Conservation (phyloP, 2,888 invertebrate species). For the Polydrusus cervinus region DNA sequence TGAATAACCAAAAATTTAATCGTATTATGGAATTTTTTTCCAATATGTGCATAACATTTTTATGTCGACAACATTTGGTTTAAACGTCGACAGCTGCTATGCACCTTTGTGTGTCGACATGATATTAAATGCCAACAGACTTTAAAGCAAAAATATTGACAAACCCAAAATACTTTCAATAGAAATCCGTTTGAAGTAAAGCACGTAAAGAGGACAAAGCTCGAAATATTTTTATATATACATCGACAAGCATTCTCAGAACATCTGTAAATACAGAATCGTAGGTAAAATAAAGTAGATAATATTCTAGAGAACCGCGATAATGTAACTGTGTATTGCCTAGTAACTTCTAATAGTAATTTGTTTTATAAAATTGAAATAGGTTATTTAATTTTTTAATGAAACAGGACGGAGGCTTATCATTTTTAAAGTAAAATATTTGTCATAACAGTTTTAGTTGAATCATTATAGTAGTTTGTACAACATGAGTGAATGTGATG, state of each 20-base stretch:
- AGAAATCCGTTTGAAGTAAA: conserved; percentile 42
- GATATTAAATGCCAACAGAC: conserved; percentile 35
- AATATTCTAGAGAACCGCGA: not conserved
- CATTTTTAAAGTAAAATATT: too few relatives aligned
- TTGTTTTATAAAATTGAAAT: too few relatives aligned
- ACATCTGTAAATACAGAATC: conserved; percentile 2
- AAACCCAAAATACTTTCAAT: conserved; percentile 42
- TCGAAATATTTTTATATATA: conserved; percentile 33
- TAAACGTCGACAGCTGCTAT: conserved; percentile 28
- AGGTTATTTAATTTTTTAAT: too few relatives aligned
- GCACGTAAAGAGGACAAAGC: conserved; percentile 14
- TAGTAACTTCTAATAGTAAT: too few relatives aligned
- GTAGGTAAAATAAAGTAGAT: not conserved
- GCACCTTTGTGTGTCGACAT: conserved; percentile 34
- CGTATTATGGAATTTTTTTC: not conserved
- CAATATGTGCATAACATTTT: not conserved
- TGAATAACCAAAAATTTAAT: not conserved
- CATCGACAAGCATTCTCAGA: conserved; percentile 15
- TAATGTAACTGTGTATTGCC: too few relatives aligned
- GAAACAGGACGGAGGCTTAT: too few relatives aligned
- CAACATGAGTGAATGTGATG: too few relatives aligned
- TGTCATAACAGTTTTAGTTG: too few relatives aligned
- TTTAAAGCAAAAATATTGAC: conserved; percentile 39
- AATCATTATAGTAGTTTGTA: too few relatives aligned
- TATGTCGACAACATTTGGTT: not conserved